Percentiles rank a stretch among this genome's conserved stretches.
Evolutionary conservation across 2,797 vertebrate genomes (phyloP).

Genomic region (Nyctibius grandis): DNA sequence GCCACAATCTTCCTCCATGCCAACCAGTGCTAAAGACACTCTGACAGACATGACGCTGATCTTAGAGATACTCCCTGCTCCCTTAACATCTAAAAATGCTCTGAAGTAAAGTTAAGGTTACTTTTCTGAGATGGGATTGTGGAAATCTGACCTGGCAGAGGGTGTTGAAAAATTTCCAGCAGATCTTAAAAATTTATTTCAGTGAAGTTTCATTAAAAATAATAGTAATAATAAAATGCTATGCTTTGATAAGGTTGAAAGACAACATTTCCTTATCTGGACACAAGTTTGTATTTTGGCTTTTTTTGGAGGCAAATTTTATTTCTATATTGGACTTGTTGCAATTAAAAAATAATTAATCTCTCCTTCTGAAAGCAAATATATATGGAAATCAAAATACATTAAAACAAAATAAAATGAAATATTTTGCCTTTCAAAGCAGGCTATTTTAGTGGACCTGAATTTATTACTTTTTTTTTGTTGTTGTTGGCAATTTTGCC

Average conservation of each 20-base stretch:
- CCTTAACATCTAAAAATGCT: constrained; percentile 5
- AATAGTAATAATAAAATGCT: background rate
- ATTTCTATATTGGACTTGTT: background rate
- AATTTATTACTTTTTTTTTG: background rate
- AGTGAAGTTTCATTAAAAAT: background rate
- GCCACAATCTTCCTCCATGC: background rate
- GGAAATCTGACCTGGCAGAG: background rate
- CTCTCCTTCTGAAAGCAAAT: background rate
- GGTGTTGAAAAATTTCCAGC: background rate
- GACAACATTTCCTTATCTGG: background rate
- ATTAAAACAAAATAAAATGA: background rate
- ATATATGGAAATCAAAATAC: background rate
- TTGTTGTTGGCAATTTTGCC: background rate
- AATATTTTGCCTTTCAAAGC: background rate
- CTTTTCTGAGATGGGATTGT: background rate
- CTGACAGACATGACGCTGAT: constrained; percentile 30
- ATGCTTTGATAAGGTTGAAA: background rate
- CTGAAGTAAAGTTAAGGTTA: constrained; percentile 14
- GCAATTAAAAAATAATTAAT: background rate
- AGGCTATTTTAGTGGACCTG: background rate
- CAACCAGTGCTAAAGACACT: constrained; percentile 21
- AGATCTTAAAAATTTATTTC: background rate
- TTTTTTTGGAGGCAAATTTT: background rate
- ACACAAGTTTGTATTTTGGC: background rate
- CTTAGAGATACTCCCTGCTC: background rate